Percentiles rank a stretch among this genome's conserved stretches.
These are phyloP conservation scores for Nicator chloris DNA, from an alignment of 2,113 vertebrate species.

Conservation along the genomic window DNA sequence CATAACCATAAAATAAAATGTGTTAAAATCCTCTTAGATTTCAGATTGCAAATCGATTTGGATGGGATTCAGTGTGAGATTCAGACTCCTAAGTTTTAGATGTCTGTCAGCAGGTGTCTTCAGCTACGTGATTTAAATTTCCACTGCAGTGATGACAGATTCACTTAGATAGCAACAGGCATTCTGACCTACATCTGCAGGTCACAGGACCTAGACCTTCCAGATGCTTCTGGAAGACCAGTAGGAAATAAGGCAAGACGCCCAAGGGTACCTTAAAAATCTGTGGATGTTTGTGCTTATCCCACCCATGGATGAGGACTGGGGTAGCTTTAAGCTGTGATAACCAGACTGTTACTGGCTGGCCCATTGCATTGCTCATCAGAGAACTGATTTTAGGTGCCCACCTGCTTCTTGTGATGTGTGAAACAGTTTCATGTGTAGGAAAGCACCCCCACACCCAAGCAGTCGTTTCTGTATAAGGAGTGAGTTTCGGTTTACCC, in stretches of 20 bases:
- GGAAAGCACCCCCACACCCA: too few species aligned
- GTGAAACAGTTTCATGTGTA: too few species aligned
- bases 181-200: not conserved
- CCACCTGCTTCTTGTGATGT: not conserved
- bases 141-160: not conserved
- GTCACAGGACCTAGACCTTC: not conserved
- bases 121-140: not conserved
- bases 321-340: not conserved
- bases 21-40: not conserved
- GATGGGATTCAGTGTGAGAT: not conserved
- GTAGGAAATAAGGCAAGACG: not conserved
- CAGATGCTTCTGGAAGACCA: not conserved
- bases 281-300: not conserved
- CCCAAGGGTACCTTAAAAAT: not conserved
- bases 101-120: not conserved
- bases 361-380: not conserved
- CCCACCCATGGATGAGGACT: not conserved
- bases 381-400: not conserved
- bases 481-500: too few species aligned
- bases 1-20: not conserved
- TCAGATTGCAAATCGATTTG: not conserved
- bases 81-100: not conserved
- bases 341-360: not conserved
- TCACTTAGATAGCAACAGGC: not conserved
- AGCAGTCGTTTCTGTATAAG: too few species aligned